Evolutionary conservation across 1,140 invertebrate genomes (phyloP), one percentile per base, ranked within the genome.

Genomic region (Drosophila simulans): DNA sequence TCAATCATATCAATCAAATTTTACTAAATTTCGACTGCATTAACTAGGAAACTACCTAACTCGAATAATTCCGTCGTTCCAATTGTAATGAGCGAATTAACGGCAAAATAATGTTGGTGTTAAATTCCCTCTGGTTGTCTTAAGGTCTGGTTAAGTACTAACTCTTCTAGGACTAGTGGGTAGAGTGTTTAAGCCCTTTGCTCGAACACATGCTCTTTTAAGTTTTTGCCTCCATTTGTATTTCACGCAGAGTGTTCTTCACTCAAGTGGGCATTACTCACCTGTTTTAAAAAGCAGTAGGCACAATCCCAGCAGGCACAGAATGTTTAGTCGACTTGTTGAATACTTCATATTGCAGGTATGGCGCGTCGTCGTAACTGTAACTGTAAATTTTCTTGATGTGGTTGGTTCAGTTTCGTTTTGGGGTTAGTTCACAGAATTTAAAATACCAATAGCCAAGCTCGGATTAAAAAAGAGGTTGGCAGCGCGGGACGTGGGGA

Each of bases 311-410:
- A 88, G 52, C 69, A 88, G 76, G 56, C 76, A 83, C 59, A 83
- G 66, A 65, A 83, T 80, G 48, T 65, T 68, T 64, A 65, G 57
- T 57, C 75, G 79, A 62, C 74, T 51, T 73, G 65, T 80, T 80
- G 63, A 73, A 64, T 80, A 76, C 62, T 83, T 66, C 83, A 88
- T 88, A 62, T 73, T 89, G 39, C 51, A 59, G 55, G 53, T 76
- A 62, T 88, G 75, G 78, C 79, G 75, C 79, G 66, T 79, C 75
- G 60, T 65, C 58, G 75, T 80, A 89, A 83, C 83, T 86, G 79
- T 88, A 86, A 86, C 81, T 85, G 59, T 77, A 85, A 85, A 86
- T 73, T 86, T 83, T 59, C 34, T 82, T 79, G 83, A 60, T 77
- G 73, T 53, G 46, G 53, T 57, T 75, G 73, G 56, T 78, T 69